Evolutionary conservation across 1,140 invertebrate genomes (phyloP).

Genomic region (Lucilia sericata): DNA sequence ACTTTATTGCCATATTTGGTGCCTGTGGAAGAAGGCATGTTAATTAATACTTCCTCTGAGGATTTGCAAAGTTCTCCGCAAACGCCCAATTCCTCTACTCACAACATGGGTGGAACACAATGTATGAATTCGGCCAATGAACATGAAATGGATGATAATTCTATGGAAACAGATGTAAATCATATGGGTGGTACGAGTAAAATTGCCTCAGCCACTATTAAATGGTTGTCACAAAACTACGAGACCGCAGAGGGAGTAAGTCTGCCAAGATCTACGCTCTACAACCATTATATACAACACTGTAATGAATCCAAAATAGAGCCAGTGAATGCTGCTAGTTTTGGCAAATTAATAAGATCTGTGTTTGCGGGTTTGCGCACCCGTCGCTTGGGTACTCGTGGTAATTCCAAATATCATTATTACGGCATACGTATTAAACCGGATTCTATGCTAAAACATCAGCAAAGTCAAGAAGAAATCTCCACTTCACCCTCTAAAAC

Average conservation of each 20-base stretch:
- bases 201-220: conserved; percentile 90
- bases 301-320: conserved; percentile 95
- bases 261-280: conserved; percentile 94
- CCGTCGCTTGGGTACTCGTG: conserved; percentile 92
- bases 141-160: conserved; percentile 66
- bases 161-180: conserved; percentile 70
- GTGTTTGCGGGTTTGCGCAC: conserved; percentile 97
- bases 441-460: conserved; percentile 78
- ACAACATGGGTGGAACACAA: conserved; percentile 65
- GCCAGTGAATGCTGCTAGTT: conserved; percentile 98
- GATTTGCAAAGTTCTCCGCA: conserved; percentile 73
- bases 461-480: conserved; percentile 68
- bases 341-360: conserved; percentile 98
- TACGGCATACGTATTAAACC: conserved; percentile 98
- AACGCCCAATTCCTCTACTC: conserved; percentile 74
- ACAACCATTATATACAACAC: conserved; percentile 96
- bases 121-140: conserved; percentile 69
- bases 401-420: conserved; percentile 99
- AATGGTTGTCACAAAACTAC: conserved; percentile 98
- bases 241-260: conserved; percentile 98
- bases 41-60: conserved; percentile 71
- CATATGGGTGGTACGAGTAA: conserved; percentile 83
- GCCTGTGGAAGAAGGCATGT: conserved; percentile 72
- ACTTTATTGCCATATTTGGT: conserved; percentile 73
- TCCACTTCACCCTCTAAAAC: conserved; percentile 47